These are phyloP conservation scores for Protosalanx chinensis DNA, from an alignment of 2,797 vertebrate genomes.

Conservation along the genomic window DNA sequence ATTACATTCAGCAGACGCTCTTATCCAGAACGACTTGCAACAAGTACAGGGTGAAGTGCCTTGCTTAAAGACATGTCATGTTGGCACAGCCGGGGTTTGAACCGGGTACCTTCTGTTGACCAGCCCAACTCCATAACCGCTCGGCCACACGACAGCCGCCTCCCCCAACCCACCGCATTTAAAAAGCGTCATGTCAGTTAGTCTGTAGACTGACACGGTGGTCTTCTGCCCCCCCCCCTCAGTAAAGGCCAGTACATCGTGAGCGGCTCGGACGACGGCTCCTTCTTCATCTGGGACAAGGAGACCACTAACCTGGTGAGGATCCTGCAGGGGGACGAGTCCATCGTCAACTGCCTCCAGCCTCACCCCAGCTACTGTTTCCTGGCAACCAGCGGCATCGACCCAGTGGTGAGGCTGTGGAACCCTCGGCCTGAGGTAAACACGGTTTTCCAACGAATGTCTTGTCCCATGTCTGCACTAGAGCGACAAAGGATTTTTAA, in stretches of 20 bases:
- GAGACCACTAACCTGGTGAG: constrained; percentile 95
- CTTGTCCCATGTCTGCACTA: no score
- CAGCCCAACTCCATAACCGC: no score
- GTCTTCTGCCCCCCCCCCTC: constrained; percentile 15
- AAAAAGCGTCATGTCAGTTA: background rate
- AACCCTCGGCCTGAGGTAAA: constrained; percentile 92
- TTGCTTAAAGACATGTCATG: no score
- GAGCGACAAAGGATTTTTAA: no score
- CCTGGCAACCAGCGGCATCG: constrained; percentile 95
- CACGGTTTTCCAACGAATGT: no score
- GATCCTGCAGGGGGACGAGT: constrained; percentile 96
- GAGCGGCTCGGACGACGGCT: constrained; percentile 96
- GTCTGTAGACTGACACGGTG: background rate
- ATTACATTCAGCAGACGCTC: constrained; percentile 7
- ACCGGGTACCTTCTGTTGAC: background rate
- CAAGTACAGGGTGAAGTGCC: no score
- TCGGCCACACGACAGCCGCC: no score
- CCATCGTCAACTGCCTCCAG: constrained; percentile 98
- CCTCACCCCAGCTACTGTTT: constrained; percentile 98
- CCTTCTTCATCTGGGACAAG: constrained; percentile 99
- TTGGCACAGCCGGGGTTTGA: no score
- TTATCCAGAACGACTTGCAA: no score
- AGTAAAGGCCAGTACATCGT: constrained; percentile 98
- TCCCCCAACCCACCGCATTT: background rate
- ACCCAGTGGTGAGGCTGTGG: constrained; percentile 95